Evolutionary conservation across 1,140 invertebrate species (phyloP).

Genomic region (Aphaenogaster ashmeadi): DNA sequence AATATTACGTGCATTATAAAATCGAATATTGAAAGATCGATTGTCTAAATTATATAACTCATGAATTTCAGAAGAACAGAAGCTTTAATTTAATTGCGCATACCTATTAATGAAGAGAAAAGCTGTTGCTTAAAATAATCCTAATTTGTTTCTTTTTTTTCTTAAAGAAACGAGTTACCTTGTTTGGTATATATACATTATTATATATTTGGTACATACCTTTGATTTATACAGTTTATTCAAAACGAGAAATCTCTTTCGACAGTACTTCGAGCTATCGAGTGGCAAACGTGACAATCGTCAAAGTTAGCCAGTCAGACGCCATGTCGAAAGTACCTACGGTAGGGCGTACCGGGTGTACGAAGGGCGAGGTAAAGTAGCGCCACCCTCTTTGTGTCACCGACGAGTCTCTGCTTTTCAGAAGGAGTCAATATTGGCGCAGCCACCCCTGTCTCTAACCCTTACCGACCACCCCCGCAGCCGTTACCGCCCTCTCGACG

Average conservation of each 20-base stretch:
- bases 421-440: constrained; percentile 82
- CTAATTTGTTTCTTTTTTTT: neutral
- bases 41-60: constrained; percentile 17
- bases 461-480: constrained; percentile 59
- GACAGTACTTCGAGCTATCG: neutral
- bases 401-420: constrained; percentile 68
- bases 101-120: neutral
- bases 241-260: neutral
- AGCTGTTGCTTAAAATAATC: neutral
- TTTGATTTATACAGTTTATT: neutral
- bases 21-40: constrained; percentile 16
- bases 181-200: neutral
- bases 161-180: neutral
- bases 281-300: constrained; percentile 14
- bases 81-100: constrained; percentile 4
- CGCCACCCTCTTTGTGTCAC: constrained; percentile 76
- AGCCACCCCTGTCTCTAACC: constrained; percentile 79
- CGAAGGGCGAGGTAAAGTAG: constrained; percentile 71
- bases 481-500: constrained; percentile 35
- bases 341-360: constrained; percentile 51
- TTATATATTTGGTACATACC: neutral
- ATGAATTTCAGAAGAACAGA: neutral
- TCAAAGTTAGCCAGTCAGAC: constrained; percentile 40
- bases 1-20: neutral
- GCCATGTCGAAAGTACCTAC: constrained; percentile 52